Base-by-base conservation (phyloP, 2,888 invertebrate species). In the Bruchidius siliquastri region DNA sequence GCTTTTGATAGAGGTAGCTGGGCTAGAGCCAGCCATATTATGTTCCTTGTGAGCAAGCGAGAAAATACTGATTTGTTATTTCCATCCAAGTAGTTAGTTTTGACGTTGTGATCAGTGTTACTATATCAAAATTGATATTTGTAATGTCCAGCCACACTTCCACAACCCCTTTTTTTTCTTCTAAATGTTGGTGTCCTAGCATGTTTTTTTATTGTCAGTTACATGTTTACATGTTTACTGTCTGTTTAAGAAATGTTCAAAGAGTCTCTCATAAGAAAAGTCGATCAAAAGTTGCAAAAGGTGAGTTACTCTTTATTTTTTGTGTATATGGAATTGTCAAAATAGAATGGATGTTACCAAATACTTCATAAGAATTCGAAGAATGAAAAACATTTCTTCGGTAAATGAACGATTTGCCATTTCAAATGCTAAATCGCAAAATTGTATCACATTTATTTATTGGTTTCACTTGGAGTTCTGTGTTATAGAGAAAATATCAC, bases 11-110 rank as follows among this genome's bases (percentile, higher is more conserved):
- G 49, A 49, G 49, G 49, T 49, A 13, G 18, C 49, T 49, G 49
- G 1, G 70, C 68, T 76, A 30, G 74, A 77, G 77, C 75, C 77
- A 77, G 77, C 75, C 77, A 77, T 77, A 77, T 75, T 75, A 75
- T 77, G 73, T 75, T 72, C 74, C 71, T 21, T 72, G 22, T 73
- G 68, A 72, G 32, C 49, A 49, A 49, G 18, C 49, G 10, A 26
- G 2, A 8, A 49, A 49, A 49, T 8, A 49, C 49, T 13, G 49
- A 49, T 49, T 49, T 13, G 49, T 49, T 49, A 4, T 49, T 49
- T 49, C 49, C 13, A 49, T 49, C 18, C 49, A 49, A 49, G 49
- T 49, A 49, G 49, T 49, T 49, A 49, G 49, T 8, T 49, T 49
- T 49, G 49, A 49, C 49, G 49, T 49, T 49, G 49, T 49, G 49